A percentile compares a stretch with the other conserved stretches of the same genome.
These are phyloP conservation scores for Colletes latitarsis DNA, from an alignment of 1,140 invertebrate genomes.

Conservation along the genomic window DNA sequence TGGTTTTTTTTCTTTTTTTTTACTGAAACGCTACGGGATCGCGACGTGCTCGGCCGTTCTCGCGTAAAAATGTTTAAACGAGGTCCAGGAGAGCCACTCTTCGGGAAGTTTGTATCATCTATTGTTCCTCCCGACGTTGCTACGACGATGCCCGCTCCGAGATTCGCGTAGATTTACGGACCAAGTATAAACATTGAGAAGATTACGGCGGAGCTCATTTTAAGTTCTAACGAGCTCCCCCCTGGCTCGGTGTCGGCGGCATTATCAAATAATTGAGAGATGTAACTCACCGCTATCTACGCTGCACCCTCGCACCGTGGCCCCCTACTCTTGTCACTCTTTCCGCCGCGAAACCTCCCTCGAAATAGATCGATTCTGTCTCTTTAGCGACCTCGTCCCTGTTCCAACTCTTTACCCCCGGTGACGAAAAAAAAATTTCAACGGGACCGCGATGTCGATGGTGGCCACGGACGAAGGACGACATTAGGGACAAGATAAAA, in stretches of 20 bases:
- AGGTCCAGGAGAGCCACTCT: constrained; percentile 53
- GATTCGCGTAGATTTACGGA: constrained; percentile 72
- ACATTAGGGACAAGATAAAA: too few species aligned
- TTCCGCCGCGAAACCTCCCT: constrained; percentile 25
- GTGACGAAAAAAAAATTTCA: background rate
- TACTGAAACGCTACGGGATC: background rate
- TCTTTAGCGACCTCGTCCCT: constrained; percentile 10
- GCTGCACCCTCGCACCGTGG: constrained; percentile 67
- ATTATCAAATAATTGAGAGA: constrained; percentile 82
- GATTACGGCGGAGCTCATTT: constrained; percentile 80
- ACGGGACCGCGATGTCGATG: too few species aligned
- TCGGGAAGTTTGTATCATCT: constrained; percentile 72
- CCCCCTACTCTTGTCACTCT: constrained; percentile 51
- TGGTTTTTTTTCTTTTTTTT: constrained; percentile 1
- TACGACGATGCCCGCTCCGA: constrained; percentile 56
- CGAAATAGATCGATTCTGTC: constrained; percentile 42
- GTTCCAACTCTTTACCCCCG: constrained; percentile 4
- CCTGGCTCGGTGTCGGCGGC: constrained; percentile 76
- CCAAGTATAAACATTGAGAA: constrained; percentile 80
- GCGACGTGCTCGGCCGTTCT: background rate
- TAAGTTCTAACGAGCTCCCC: constrained; percentile 81
- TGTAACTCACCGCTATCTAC: constrained; percentile 79
- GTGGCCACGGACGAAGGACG: too few species aligned
- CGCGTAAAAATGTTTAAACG: constrained; percentile 44
- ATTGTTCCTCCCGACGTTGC: constrained; percentile 66